phyloP scores from a whole-genome alignment of 1,140 invertebrate species.

The Bombus turneri region DNA sequence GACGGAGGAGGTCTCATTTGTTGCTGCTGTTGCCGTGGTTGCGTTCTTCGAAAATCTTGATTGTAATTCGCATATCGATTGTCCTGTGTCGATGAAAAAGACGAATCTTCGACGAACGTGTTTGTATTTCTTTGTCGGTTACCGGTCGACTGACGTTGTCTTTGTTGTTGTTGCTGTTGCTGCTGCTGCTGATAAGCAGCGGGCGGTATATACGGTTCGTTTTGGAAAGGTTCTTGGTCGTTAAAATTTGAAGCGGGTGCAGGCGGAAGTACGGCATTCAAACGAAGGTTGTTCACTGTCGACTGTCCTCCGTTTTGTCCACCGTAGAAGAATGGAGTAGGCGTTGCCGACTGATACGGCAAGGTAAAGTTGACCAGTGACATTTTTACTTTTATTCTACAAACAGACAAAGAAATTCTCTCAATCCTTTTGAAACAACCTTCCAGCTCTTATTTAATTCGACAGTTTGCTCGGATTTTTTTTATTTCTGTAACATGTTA shows the following conservation, averaged over 20 bases:
- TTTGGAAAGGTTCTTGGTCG: conserved; percentile 67
- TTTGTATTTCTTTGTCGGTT: conserved; percentile 46
- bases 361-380: conserved; percentile 77
- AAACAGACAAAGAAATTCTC: background rate
- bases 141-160: conserved; percentile 59
- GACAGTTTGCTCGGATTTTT: background rate
- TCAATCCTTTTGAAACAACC: background rate
- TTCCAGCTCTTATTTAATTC: too few species aligned
- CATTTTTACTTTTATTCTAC: conserved; percentile 64
- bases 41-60: conserved; percentile 67
- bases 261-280: conserved; percentile 73
- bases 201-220: conserved; percentile 72
- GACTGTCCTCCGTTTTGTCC: conserved; percentile 62
- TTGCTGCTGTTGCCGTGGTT: conserved; percentile 58
- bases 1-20: conserved; percentile 48
- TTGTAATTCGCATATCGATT: conserved; percentile 66
- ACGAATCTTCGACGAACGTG: conserved; percentile 56
- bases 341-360: conserved; percentile 75
- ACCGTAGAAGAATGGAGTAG: conserved; percentile 72
- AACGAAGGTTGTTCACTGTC: conserved; percentile 70
- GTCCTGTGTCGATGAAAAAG: conserved; percentile 66
- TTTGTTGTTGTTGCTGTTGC: conserved; percentile 67
- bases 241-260: conserved; percentile 64
- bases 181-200: conserved; percentile 67
- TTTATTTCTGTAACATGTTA: background rate